Evolutionary conservation across 2,888 invertebrate species (phyloP).

Genomic region (Scrobipalpa atriplicella): DNA sequence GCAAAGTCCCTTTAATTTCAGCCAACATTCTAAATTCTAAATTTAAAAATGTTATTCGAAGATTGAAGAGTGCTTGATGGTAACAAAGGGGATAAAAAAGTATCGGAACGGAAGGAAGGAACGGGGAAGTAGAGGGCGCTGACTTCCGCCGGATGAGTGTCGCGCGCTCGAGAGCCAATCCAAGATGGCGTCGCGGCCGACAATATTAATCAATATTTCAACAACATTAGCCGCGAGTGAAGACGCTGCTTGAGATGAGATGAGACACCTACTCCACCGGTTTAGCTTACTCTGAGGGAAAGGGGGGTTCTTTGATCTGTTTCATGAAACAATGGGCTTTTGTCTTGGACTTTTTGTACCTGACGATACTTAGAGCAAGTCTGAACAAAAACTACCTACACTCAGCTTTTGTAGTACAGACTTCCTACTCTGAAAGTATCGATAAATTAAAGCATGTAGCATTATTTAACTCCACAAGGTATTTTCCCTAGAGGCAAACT

Average conservation of each 20-base stretch:
- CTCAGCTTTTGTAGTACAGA: no score
- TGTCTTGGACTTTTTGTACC: slow-evolving; percentile 19
- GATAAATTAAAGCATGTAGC: no score
- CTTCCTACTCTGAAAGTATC: no score
- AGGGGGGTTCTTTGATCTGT: slow-evolving; percentile 31
- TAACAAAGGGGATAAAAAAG: slow-evolving; percentile 65
- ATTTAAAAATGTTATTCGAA: slow-evolving; percentile 41
- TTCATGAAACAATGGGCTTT: slow-evolving; percentile 16
- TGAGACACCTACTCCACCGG: slow-evolving; percentile 62
- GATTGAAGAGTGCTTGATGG: slow-evolving; percentile 51
- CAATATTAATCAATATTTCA: slow-evolving; percentile 84
- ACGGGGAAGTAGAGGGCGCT: slow-evolving; percentile 60
- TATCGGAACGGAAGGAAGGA: slow-evolving; percentile 26
- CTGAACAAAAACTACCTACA: background rate
- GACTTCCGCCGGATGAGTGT: slow-evolving; percentile 53
- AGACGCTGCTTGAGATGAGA: slow-evolving; percentile 64
- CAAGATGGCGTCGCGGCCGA: slow-evolving; percentile 64
- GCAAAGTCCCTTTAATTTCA: slow-evolving; percentile 25
- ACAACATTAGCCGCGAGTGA: slow-evolving; percentile 69
- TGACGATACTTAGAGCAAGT: slow-evolving; percentile 10
- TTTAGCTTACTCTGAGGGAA: slow-evolving; percentile 29
- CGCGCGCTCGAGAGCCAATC: slow-evolving; percentile 66
- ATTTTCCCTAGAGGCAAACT: background rate
- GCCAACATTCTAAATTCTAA: slow-evolving; percentile 16
- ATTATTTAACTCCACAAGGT: background rate